Percentiles rank a stretch among this genome's conserved stretches.
phyloP scores from a whole-genome alignment of 2,113 vertebrate species.

The Accipiter virgatus region DNA sequence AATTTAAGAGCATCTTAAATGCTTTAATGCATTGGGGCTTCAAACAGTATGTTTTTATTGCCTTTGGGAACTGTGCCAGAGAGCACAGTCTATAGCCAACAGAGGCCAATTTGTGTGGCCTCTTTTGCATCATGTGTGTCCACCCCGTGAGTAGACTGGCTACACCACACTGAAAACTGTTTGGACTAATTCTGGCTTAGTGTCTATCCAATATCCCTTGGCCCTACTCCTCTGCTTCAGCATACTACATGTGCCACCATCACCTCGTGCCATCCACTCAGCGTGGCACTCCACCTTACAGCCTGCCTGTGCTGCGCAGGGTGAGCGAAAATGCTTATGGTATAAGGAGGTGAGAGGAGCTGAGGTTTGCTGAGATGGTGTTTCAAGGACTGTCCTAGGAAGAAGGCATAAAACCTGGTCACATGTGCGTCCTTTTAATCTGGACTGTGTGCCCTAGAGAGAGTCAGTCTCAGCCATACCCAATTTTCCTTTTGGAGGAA shows the following conservation, averaged over 20 bases:
- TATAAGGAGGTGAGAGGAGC: neutral
- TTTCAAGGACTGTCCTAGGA: neutral
- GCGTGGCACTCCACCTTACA: neutral
- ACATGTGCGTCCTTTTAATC: neutral
- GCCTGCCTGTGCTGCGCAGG: too few relatives aligned
- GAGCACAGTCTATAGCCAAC: neutral
- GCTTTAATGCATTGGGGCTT: neutral
- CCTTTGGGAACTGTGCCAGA: neutral
- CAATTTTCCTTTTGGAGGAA: neutral
- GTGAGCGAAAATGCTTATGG: neutral
- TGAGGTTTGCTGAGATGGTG: neutral
- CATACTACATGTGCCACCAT: accelerated
- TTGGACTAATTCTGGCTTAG: neutral
- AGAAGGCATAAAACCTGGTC: neutral
- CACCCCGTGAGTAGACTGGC: neutral
- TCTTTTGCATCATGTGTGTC: neutral
- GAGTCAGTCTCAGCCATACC: neutral
- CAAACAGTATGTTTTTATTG: neutral
- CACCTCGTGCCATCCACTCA: neutral
- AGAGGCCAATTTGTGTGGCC: neutral
- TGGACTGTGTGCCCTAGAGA: neutral
- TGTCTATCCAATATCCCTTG: neutral
- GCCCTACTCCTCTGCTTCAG: neutral
- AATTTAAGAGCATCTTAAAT: neutral
- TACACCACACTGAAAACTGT: neutral